Evolutionary conservation across 2,888 invertebrate genomes (phyloP).

Genomic region (Blastobasis adustella): DNA sequence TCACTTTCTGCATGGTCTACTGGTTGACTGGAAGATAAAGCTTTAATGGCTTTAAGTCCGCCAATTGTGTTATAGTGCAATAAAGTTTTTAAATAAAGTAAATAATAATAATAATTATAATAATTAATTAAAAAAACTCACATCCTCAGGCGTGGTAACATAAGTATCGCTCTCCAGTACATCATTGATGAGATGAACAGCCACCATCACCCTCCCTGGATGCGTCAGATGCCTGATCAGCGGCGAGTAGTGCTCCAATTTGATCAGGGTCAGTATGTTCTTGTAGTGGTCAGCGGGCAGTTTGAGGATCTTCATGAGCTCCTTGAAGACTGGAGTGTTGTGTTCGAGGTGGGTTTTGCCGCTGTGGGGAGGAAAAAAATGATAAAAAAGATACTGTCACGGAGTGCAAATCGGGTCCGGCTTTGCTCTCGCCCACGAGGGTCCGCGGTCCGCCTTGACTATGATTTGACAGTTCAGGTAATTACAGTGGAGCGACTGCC

Average conservation of each 20-base stretch:
- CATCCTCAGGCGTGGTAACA: slow-evolving; percentile 92
- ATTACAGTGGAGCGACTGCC: too few species aligned
- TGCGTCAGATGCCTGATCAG: slow-evolving; percentile 91
- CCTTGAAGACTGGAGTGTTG: slow-evolving; percentile 90
- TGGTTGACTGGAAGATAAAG: too few species aligned
- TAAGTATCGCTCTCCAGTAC: slow-evolving; percentile 92
- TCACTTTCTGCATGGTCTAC: too few species aligned
- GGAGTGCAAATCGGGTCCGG: too few species aligned
- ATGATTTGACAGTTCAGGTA: too few species aligned
- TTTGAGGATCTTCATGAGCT: slow-evolving; percentile 93
- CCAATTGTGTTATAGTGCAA: too few species aligned
- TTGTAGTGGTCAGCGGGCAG: slow-evolving; percentile 97
- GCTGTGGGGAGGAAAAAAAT: slow-evolving; percentile 48
- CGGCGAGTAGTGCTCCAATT: slow-evolving; percentile 90
- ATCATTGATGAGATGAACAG: slow-evolving; percentile 92
- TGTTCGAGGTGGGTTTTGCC: slow-evolving; percentile 76
- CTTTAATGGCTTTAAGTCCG: too few species aligned
- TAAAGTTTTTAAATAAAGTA: too few species aligned
- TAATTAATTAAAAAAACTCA: slow-evolving; percentile 42
- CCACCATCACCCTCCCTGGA: slow-evolving; percentile 87
- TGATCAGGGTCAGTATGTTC: slow-evolving; percentile 90
- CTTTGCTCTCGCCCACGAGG: too few species aligned
- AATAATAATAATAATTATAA: too few species aligned
- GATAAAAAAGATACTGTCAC: too few species aligned
- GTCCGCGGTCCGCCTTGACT: too few species aligned